These are phyloP conservation scores for Corydoras sp. DNA, from an alignment of 2,113 vertebrate genomes.

Conservation along the genomic window DNA sequence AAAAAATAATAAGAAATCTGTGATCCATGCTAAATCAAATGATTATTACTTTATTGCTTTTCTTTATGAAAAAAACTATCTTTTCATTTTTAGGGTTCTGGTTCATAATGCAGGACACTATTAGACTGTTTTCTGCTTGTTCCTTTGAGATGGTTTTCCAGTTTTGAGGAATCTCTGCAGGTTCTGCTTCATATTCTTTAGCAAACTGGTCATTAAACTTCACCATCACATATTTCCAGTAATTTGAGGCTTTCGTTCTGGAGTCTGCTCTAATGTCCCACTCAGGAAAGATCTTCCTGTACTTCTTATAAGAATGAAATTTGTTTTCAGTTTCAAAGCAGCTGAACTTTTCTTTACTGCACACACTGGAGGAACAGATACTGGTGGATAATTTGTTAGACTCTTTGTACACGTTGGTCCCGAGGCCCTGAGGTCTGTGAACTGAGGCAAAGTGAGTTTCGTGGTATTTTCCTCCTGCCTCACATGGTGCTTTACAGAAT, in stretches of 20 bases:
- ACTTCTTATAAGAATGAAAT: conserved; percentile 42
- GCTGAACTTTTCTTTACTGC: accelerated
- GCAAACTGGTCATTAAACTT: too few species aligned
- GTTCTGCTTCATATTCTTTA: too few species aligned
- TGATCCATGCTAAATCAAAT: too few species aligned
- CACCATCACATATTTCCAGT: conserved; percentile 57
- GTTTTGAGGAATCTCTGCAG: conserved; percentile 44
- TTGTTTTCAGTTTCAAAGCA: accelerated
- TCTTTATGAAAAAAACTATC: too few species aligned
- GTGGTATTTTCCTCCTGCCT: too few species aligned
- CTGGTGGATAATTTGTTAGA: background rate
- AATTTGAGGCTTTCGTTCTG: conserved; percentile 50
- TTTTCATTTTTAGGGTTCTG: too few species aligned
- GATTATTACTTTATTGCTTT: too few species aligned
- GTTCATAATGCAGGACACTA: too few species aligned
- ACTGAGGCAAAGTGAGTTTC: too few species aligned
- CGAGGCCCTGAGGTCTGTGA: too few species aligned
- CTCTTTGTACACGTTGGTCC: accelerated
- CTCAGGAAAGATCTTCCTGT: conserved; percentile 45
- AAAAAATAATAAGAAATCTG: too few species aligned
- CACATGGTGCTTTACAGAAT: too few species aligned
- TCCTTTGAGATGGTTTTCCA: conserved; percentile 44
- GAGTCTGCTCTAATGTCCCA: conserved; percentile 61
- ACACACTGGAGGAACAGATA: conserved; percentile 47
- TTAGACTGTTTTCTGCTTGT: background rate